Percentiles rank a stretch among this genome's conserved stretches.
Conservation (phyloP, 2,797 vertebrate species). For the Bradypodion ventrale region DNA sequence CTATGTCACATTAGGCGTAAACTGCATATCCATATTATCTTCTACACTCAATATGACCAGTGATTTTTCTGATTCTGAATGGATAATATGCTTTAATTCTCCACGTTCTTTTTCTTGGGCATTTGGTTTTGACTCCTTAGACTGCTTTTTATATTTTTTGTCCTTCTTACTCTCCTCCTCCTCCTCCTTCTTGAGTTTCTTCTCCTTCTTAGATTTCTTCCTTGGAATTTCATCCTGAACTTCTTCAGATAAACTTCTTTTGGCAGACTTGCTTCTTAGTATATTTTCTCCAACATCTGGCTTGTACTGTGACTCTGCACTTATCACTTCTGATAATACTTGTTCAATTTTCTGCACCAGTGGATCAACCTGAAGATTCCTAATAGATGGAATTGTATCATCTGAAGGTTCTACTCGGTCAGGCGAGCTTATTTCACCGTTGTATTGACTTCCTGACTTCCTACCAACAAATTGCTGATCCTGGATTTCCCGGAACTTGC, state of each 20-base stretch:
- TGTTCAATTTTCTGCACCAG: constrained; percentile 78
- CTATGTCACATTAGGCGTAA: constrained; percentile 47
- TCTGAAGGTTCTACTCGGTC: constrained; percentile 73
- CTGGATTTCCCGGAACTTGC: too few species aligned
- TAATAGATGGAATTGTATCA: constrained; percentile 72
- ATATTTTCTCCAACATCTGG: constrained; percentile 77
- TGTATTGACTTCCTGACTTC: constrained; percentile 79
- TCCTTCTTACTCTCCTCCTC: constrained; percentile 87
- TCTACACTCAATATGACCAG: constrained; percentile 68
- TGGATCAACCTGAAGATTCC: constrained; percentile 75
- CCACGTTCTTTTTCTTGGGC: constrained; percentile 76
- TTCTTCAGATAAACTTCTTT: constrained; percentile 79
- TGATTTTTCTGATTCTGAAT: constrained; percentile 69
- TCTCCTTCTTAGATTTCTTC: constrained; percentile 92
- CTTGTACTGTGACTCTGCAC: constrained; percentile 83
- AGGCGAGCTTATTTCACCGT: constrained; percentile 76
- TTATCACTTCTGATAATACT: constrained; percentile 75
- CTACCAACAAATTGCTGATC: too few species aligned
- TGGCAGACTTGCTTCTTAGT: constrained; percentile 75
- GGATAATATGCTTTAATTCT: constrained; percentile 64
- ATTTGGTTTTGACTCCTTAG: constrained; percentile 78
- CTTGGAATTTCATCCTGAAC: constrained; percentile 79
- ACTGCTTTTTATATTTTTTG: constrained; percentile 80
- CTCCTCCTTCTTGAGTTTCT: constrained; percentile 92
- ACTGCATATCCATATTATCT: constrained; percentile 61